A percentile compares a stretch with the other conserved stretches of the same genome.
These are phyloP conservation scores for Perca flavescens DNA, from an alignment of 2,113 vertebrate genomes.

Conservation along the genomic window DNA sequence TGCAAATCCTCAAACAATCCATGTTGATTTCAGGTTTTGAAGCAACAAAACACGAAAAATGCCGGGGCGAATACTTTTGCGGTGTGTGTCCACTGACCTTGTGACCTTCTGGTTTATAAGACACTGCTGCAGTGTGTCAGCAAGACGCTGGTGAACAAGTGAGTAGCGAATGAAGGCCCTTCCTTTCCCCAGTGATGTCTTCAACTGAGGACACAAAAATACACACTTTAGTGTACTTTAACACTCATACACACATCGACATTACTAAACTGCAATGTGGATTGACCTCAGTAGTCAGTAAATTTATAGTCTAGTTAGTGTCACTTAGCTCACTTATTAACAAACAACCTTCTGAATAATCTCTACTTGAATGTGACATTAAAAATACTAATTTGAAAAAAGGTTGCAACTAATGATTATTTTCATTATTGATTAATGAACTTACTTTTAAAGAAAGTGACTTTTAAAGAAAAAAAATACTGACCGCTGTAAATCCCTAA, in stretches of 20 bases:
- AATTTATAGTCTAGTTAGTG: neutral
- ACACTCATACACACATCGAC: neutral
- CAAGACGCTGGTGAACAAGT: slow-evolving; percentile 94
- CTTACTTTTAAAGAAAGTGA: too few relatives aligned
- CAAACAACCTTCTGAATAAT: neutral
- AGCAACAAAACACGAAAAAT: too few relatives aligned
- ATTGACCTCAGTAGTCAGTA: neutral
- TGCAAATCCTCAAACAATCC: too few relatives aligned
- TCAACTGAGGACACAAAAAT: slow-evolving; percentile 85
- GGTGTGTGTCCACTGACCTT: slow-evolving; percentile 82
- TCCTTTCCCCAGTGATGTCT: slow-evolving; percentile 95
- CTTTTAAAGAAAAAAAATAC: neutral
- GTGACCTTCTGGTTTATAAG: slow-evolving; percentile 94
- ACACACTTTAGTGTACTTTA: neutral
- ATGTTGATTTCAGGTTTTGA: too few relatives aligned
- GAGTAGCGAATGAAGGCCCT: slow-evolving; percentile 96
- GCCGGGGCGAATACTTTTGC: too few relatives aligned
- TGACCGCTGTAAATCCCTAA: neutral
- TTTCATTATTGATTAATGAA: neutral
- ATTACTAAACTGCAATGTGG: neutral
- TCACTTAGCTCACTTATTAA: neutral
- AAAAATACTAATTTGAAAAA: neutral
- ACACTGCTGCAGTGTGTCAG: slow-evolving; percentile 97
- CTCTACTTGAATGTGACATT: neutral
- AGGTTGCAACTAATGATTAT: neutral